Conservation (phyloP, 2,888 invertebrate species). For the Sesia apiformis region DNA sequence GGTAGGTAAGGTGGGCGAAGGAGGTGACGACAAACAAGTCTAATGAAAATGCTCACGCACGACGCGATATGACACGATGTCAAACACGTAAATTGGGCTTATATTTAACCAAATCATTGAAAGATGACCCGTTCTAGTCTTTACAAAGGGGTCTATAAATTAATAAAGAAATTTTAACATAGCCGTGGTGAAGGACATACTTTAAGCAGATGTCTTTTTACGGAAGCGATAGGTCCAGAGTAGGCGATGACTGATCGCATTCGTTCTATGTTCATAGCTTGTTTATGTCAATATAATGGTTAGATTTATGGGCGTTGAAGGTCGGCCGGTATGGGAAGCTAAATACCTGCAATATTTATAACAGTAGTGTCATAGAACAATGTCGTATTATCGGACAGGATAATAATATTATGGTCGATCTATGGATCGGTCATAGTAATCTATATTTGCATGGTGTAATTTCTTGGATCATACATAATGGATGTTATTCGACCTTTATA, state of each 20-base stretch:
- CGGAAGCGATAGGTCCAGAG: not conserved
- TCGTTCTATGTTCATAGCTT: not conserved
- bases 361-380: no score
- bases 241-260: constrained; percentile 7
- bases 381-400: no score
- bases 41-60: not conserved
- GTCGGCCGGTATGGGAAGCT: not conserved
- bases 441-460: no score
- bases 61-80: not conserved
- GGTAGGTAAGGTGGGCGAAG: constrained; percentile 5
- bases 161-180: not conserved
- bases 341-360: not conserved
- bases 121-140: not conserved
- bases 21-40: constrained; percentile 9
- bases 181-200: not conserved
- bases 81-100: not conserved
- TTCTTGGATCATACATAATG: no score
- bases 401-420: no score
- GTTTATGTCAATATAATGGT: not conserved
- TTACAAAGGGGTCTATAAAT: not conserved
- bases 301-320: not conserved
- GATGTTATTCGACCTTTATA: no score
- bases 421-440: no score
- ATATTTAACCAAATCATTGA: not conserved
- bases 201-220: not conserved